A percentile compares a stretch with the other conserved stretches of the same genome.
Conservation (phyloP, 2,113 vertebrate species). For the Gavia stellata region DNA sequence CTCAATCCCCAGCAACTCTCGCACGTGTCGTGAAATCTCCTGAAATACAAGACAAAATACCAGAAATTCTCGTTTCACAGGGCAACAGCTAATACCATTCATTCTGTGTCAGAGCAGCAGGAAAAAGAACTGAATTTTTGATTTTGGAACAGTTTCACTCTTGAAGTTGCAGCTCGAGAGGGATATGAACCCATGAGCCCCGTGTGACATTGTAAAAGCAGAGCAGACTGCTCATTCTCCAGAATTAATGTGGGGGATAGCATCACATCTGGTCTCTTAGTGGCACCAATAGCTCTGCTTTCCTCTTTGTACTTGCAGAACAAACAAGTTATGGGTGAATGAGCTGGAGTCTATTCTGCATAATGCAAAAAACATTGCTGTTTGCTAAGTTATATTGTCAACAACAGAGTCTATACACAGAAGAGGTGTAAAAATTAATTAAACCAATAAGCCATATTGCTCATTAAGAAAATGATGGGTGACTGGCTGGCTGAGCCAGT, state of each 20-base stretch:
- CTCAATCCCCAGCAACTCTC: slow-evolving; percentile 76
- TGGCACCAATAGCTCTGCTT: not conserved
- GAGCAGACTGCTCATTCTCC: not conserved
- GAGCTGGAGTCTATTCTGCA: not conserved
- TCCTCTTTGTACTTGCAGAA: not conserved
- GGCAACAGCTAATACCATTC: not conserved
- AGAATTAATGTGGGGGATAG: not conserved
- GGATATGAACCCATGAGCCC: not conserved
- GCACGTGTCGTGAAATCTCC: slow-evolving; percentile 77
- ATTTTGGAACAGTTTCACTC: not conserved
- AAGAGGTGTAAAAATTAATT: not conserved
- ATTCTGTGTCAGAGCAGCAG: not conserved
- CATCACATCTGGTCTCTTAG: not conserved
- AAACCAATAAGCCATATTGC: not conserved
- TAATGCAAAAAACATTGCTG: not conserved
- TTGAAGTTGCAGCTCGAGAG: not conserved
- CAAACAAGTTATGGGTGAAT: not conserved
- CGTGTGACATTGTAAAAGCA: not conserved
- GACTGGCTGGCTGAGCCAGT: not conserved
- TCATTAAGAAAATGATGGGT: not conserved
- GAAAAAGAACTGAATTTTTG: not conserved
- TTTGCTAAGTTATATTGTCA: not conserved
- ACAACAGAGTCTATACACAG: not conserved
- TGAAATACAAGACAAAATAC: slow-evolving; percentile 67
- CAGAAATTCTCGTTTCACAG: not conserved